Conservation (phyloP, 2,113 vertebrate species). For the Nothoprocta perdicaria region DNA sequence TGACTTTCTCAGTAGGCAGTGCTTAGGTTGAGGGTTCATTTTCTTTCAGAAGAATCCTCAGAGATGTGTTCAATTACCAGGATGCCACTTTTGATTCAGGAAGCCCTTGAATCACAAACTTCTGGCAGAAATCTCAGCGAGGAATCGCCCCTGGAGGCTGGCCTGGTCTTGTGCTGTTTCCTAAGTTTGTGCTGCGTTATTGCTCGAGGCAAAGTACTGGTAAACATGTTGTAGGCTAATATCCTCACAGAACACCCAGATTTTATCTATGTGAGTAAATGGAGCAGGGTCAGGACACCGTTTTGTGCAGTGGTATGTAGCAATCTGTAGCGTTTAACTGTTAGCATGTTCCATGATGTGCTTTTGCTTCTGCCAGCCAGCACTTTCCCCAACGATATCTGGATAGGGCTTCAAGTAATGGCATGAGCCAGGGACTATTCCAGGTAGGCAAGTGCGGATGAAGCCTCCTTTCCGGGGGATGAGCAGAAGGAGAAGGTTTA, state of each 20-base stretch:
- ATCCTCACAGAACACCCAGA: neutral
- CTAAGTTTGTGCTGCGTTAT: neutral
- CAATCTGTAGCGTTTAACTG: neutral
- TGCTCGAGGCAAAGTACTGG: neutral
- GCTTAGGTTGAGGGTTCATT: constrained; percentile 29
- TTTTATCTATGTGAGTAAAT: neutral
- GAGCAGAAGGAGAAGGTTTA: constrained; percentile 52
- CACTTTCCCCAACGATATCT: neutral
- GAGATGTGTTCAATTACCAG: neutral
- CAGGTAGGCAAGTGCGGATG: neutral
- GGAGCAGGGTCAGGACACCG: neutral
- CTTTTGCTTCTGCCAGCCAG: neutral
- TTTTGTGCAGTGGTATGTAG: neutral
- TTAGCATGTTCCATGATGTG: neutral
- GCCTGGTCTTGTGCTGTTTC: neutral
- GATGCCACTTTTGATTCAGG: neutral
- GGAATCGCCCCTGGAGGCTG: neutral
- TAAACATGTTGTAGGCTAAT: neutral
- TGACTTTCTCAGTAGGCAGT: constrained; percentile 19
- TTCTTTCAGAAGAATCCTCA: constrained; percentile 23
- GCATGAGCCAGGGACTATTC: neutral
- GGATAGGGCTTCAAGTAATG: neutral
- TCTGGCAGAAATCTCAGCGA: neutral
- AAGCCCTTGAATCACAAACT: neutral
- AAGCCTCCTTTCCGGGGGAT: constrained; percentile 20